Base-by-base conservation (phyloP, 2,113 vertebrate genomes). In the Lepisosteus oculatus region DNA sequence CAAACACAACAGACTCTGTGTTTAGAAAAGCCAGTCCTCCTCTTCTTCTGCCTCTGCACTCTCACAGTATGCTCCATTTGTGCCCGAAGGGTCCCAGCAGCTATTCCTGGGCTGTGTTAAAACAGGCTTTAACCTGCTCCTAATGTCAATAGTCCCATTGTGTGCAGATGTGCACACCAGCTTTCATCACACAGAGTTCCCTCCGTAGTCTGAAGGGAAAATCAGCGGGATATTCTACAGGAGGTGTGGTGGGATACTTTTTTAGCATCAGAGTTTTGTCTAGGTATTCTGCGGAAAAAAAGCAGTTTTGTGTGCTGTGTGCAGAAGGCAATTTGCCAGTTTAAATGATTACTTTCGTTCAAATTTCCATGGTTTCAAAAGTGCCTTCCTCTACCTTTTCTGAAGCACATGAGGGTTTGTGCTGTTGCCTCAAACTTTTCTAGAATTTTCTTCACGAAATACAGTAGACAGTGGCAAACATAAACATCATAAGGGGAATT, bases 101-200 rank as follows among this genome's bases (percentile, higher is more conserved):
- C 81, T 81, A 41, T 51, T 81, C 82, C 78, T 88, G 85, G 86
- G 86, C 75, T 74, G 84, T 86, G 87, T 89, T 89, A 83, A 88
- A 90, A 87, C 76, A 78, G 84, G 85, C 86, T 88, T 89, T 86
- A 90, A 90, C 88, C 88, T 89, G 87, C 85, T 85, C 79, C 84
- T 85, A 78, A 84, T 86, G 83, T 91, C 86, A 91, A 88, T 84
- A 85, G 86, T 78, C 80, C 85, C 88, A 87, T 92, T 91, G 87
- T 90, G 84, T 83, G 83, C 81, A 85, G 85, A 90, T 90, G 85
- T 91, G 87, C 83, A 89, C 89, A 85, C 82, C 85, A 78, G 83
- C 83, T 78, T 83, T 90, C 83, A 62, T 86, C 85, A 87, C 87
- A 89, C 85, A 89, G 81, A 68, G 79, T 81, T 78, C 78, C 86